These are phyloP conservation scores for Alviniconcha marisindica DNA, from an alignment of 1,140 invertebrate genomes.

Conservation along the genomic window DNA sequence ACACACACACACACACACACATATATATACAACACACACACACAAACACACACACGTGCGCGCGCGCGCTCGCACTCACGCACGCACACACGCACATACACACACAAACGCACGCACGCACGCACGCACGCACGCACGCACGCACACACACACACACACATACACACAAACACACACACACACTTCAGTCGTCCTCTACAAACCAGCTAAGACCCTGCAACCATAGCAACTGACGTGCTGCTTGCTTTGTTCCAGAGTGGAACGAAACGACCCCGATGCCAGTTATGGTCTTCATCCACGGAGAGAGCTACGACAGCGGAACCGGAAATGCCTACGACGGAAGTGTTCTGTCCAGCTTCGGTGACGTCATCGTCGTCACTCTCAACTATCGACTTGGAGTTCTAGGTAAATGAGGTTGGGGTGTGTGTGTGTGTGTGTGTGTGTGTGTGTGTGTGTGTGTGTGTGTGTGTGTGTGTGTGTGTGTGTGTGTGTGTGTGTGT, in stretches of 20 bases:
- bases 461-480: too few species aligned
- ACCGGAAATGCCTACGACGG: constrained; percentile 97
- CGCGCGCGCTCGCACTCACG: too few species aligned
- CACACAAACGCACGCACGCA: constrained; percentile 19
- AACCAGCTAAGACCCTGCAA: too few species aligned
- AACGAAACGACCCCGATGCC: constrained; percentile 78
- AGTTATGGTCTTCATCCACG: constrained; percentile 96
- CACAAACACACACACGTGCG: too few species aligned
- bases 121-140: constrained; percentile 13
- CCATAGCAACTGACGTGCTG: too few species aligned
- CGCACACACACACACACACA: constrained; percentile 17
- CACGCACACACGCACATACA: neutral
- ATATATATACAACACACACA: too few species aligned
- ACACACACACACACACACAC: constrained; percentile 19
- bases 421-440: neutral
- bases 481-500: constrained; percentile 7
- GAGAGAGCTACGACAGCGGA: constrained; percentile 97
- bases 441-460: neutral
- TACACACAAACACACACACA: neutral
- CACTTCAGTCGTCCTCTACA: neutral
- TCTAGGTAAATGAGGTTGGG: constrained; percentile 83
- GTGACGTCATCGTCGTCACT: constrained; percentile 95
- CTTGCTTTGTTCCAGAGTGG: constrained; percentile 54
- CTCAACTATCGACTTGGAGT: constrained; percentile 98
- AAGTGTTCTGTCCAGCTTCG: constrained; percentile 92